Conservation (phyloP, 2,113 vertebrate genomes). For the Aleadryas rufinucha region DNA sequence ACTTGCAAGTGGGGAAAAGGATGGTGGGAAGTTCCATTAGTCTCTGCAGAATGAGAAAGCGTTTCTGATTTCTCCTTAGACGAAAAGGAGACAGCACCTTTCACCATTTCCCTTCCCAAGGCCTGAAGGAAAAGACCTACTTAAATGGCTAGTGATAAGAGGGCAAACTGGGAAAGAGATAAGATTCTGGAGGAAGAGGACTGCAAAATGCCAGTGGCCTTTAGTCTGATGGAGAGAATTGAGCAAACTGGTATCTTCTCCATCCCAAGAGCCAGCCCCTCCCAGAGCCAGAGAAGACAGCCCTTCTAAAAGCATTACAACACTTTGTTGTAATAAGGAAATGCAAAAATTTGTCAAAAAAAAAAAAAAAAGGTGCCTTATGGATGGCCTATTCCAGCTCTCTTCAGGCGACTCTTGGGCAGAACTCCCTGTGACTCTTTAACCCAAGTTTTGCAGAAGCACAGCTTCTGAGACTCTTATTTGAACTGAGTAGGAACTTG, state of each 20-base stretch:
- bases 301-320: not conserved
- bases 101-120: not conserved
- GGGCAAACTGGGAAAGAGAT: not conserved
- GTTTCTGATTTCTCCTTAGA: not conserved
- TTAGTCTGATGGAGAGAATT: not conserved
- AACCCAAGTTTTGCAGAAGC: not conserved
- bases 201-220: not conserved
- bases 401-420: not conserved
- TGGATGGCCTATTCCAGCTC: not conserved
- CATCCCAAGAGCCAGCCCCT: not conserved
- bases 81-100: not conserved
- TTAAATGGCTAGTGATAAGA: not conserved
- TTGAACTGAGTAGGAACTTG: not conserved
- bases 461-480: not conserved
- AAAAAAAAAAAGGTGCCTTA: not conserved
- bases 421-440: not conserved
- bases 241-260: not conserved
- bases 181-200: not conserved
- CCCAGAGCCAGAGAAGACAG: not conserved
- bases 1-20: not conserved
- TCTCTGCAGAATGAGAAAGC: not conserved
- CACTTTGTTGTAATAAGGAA: not conserved
- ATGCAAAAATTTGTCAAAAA: not conserved
- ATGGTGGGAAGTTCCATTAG: not conserved
- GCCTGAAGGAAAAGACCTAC: not conserved